phyloP scores from a whole-genome alignment of 2,888 invertebrate genomes.

The Colletes collaris region DNA sequence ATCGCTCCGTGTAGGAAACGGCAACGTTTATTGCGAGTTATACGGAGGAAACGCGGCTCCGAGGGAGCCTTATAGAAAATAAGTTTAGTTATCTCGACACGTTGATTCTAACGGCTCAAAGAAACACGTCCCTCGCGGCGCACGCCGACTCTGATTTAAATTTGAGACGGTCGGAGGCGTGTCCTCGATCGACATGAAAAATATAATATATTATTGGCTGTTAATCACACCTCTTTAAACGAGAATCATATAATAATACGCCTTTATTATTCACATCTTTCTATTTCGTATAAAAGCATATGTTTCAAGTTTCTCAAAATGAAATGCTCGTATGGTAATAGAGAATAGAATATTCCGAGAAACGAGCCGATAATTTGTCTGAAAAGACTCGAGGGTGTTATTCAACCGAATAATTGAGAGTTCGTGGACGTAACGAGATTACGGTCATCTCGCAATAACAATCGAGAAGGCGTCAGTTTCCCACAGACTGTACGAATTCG shows the following conservation, averaged over 20 bases:
- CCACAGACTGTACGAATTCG: constrained; percentile 13
- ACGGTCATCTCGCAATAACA: neutral
- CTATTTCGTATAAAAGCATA: no score
- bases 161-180: neutral
- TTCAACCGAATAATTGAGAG: constrained; percentile 14
- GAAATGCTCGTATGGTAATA: no score
- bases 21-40: constrained; percentile 1
- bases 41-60: neutral
- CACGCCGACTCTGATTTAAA: neutral
- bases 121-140: neutral
- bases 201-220: no score
- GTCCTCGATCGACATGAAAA: no score
- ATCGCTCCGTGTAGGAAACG: constrained; percentile 17
- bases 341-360: no score
- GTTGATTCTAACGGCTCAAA: neutral
- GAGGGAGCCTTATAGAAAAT: neutral
- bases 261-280: no score
- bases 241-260: no score
- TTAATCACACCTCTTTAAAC: no score
- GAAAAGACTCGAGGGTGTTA: neutral
- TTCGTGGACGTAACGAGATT: constrained; percentile 18
- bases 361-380: neutral
- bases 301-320: no score
- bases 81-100: constrained; percentile 5
- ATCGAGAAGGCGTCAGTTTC: constrained; percentile 13